Evolutionary conservation across 2,888 invertebrate genomes (phyloP), one percentile per base, ranked within the genome.

Genomic region (Lochmaea capreae): DNA sequence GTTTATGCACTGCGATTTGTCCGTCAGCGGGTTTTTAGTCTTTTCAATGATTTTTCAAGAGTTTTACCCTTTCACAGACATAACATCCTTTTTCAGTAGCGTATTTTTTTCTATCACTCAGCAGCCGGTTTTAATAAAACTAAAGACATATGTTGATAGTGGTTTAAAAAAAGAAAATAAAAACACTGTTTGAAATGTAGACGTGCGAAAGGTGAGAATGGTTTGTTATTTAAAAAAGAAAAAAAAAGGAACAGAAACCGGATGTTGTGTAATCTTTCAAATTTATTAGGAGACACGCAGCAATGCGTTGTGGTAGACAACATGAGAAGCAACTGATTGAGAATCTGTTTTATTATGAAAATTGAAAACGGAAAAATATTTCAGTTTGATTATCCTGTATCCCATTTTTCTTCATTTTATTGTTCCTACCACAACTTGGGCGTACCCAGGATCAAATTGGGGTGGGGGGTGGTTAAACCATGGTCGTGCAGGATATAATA

Each of bases 61-160:
- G 63, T 79, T 82, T 82, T 79, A 84, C 84, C 84, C 83, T 83
- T 84, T 80, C 73, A 73, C 79, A 84, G 84, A 83, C 84, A 84
- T 81, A 84, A 84, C 84, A 84, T 84, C 84, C 84, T 84, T 81
- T 82, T 80, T 79, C 77, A 80, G 78, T 68, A 75, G 54, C 57
- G 54, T 54, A 16, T 52, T 62, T 70, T 70, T 63, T 79, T 79
- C 78, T 77, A 79, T 78, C 70, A 59, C 65, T 66, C 69, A 75
- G 62, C 78, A 78, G 76, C 77, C 77, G 77, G 73, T 69, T 71
- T 74, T 71, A 71, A 74, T 76, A 67, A 74, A 79, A 80, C 74
- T 72, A 75, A 74, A 61, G 75, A 76, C 77, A 78, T 75, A 74
- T 77, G 76, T 73, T 71, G 67, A 69, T 69, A 73, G 77, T 73